Evolutionary conservation across 1,140 invertebrate species (phyloP), one percentile per base, ranked within the genome.

Genomic region (Hylyphantes graminicola): DNA sequence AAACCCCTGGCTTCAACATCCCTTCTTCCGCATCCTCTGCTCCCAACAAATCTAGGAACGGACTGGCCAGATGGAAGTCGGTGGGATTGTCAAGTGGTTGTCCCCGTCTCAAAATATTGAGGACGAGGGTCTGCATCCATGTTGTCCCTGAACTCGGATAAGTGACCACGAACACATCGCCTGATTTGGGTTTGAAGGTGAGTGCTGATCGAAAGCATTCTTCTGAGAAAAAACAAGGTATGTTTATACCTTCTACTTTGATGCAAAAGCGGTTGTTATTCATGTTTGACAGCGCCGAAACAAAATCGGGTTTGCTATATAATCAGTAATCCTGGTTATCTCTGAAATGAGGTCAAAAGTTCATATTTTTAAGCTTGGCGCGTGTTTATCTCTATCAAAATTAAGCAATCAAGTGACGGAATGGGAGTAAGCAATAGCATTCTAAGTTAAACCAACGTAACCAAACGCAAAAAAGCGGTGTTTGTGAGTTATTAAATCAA

Each of bases 131-230:
- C 48, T 86, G 86, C 76, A 85, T 86, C 87, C 87, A 88, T 7
- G 85, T 87, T 1, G 87, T 88, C 17, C 87, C 87, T 55, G 86
- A 88, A 78, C 88, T 88, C 4, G 87, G 87, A 70, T 84, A 88
- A 13, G 87, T 88, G 6, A 78, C 85, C 9, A 87, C 85, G 35
- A 87, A 73, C 2, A 87, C 73, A 65, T 87, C 87, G 9, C 19
- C 57, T 9, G 61, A 13, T 50, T 84, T 74, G 9, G 87, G 86
- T 63, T 87, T 75, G 67, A 86, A 87, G 9, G 35, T 7, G 6
- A 85, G 59, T 0, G 86, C 86, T 12, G 67, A 65, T 61, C 21
- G 53, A 68, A 76, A 75, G 50, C 72, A 75, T 51, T 85, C 77
- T 77, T 63, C 21, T 5, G 85, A 85, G 63, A 85, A 85, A 15